Evolutionary conservation across 2,888 invertebrate genomes (phyloP).

Genomic region (Cecidostiba fungosa): DNA sequence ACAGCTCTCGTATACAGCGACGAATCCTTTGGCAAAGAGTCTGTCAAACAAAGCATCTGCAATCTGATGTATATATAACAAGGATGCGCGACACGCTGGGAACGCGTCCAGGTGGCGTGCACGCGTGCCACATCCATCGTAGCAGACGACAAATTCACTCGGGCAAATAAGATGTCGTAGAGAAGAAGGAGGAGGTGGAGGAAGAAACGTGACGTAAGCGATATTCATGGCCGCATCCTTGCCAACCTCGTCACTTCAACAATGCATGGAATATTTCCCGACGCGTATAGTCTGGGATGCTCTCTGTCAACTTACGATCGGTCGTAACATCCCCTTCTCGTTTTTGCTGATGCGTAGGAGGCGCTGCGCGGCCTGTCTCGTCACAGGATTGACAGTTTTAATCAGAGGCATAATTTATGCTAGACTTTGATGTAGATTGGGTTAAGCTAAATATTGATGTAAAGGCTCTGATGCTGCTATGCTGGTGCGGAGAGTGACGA

Average conservation of each 20-base stretch:
- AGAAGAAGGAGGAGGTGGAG: background rate
- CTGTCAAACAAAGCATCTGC: background rate
- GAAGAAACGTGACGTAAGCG: constrained; percentile 64
- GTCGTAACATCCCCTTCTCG: background rate
- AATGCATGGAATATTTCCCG: constrained; percentile 61
- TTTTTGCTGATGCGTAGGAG: background rate
- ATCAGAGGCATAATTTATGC: constrained; percentile 24
- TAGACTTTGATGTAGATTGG: constrained; percentile 11
- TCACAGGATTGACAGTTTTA: constrained; percentile 17
- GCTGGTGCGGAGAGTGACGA: background rate
- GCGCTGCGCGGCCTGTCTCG: background rate
- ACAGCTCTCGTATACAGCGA: background rate
- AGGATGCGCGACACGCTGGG: background rate
- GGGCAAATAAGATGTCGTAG: constrained; percentile 70
- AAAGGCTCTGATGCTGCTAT: background rate
- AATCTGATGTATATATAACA: background rate
- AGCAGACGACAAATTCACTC: constrained; percentile 67
- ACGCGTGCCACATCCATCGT: constrained; percentile 53
- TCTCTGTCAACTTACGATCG: constrained; percentile 5
- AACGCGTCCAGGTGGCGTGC: constrained; percentile 33
- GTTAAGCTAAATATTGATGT: background rate
- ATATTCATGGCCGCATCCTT: constrained; percentile 66
- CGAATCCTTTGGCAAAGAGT: constrained; percentile 22
- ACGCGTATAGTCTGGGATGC: constrained; percentile 4
- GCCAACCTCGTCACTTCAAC: constrained; percentile 63